Evolutionary conservation across 2,113 vertebrate genomes (phyloP).

Genomic region (Oceanodroma tethys): DNA sequence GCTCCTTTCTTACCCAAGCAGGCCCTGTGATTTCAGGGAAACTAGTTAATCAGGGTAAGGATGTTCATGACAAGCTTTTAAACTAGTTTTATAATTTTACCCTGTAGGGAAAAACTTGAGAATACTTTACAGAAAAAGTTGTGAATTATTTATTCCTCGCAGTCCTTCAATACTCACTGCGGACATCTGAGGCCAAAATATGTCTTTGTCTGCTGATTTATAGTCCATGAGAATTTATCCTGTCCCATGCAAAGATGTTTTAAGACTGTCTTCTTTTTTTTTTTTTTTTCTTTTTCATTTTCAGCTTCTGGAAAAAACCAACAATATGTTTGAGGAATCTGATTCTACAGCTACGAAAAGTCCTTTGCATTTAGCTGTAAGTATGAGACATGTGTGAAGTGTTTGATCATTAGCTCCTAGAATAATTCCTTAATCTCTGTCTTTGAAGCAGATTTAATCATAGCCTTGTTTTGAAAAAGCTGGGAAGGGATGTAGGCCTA

Average conservation of each 20-base stretch:
- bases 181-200: background rate
- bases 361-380: slow-evolving; percentile 94
- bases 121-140: background rate
- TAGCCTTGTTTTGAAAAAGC: background rate
- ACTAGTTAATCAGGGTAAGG: background rate
- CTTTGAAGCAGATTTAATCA: background rate
- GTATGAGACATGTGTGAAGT: background rate
- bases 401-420: background rate
- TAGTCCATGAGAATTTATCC: background rate
- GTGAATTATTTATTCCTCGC: background rate
- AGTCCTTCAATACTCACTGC: background rate
- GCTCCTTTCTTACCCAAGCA: background rate
- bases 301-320: slow-evolving; percentile 89
- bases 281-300: background rate
- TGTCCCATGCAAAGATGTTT: background rate
- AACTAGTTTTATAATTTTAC: background rate
- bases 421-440: background rate
- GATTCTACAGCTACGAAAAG: slow-evolving; percentile 81
- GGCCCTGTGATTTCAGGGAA: background rate
- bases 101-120: background rate
- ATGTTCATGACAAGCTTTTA: background rate
- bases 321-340: slow-evolving; percentile 78
- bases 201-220: background rate
- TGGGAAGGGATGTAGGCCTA: background rate
- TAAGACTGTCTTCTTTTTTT: background rate